These are phyloP conservation scores for Rhinogobius similis DNA, from an alignment of 2,113 vertebrate genomes.

Conservation along the genomic window DNA sequence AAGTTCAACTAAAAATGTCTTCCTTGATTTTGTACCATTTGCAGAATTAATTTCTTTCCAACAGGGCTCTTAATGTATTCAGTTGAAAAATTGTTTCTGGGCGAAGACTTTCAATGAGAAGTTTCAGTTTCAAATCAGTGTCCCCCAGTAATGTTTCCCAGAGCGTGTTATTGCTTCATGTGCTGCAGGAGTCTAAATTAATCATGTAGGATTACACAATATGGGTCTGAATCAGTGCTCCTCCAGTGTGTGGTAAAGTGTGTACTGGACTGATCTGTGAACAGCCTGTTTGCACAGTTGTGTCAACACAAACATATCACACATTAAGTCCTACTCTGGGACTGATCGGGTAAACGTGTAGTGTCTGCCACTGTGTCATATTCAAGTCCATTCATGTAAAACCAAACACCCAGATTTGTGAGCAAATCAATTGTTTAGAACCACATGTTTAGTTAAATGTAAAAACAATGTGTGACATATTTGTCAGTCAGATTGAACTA, in stretches of 20 bases:
- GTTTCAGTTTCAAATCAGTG: conserved; percentile 4
- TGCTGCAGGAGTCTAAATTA: background rate
- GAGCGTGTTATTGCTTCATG: background rate
- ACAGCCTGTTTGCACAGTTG: conserved; percentile 36
- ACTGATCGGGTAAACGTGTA: conserved; percentile 15
- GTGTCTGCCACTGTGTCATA: conserved; percentile 17
- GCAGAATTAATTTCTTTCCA: background rate
- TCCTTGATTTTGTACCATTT: background rate
- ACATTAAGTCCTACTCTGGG: conserved; percentile 2
- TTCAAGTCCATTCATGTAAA: background rate
- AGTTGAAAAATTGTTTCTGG: background rate
- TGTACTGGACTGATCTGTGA: conserved; percentile 11
- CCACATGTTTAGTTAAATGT: background rate
- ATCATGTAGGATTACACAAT: background rate
- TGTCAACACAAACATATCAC: conserved; percentile 30
- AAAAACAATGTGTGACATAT: background rate
- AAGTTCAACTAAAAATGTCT: conserved; percentile 1
- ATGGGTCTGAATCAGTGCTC: conserved; percentile 11
- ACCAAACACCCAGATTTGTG: background rate
- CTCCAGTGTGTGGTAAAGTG: background rate
- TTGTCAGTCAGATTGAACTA: background rate
- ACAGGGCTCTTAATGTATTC: background rate
- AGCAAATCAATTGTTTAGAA: background rate
- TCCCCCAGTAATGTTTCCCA: background rate
- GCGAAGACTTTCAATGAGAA: background rate